Conservation (phyloP, 1,140 invertebrate species). For the Ylistrum balloti region DNA sequence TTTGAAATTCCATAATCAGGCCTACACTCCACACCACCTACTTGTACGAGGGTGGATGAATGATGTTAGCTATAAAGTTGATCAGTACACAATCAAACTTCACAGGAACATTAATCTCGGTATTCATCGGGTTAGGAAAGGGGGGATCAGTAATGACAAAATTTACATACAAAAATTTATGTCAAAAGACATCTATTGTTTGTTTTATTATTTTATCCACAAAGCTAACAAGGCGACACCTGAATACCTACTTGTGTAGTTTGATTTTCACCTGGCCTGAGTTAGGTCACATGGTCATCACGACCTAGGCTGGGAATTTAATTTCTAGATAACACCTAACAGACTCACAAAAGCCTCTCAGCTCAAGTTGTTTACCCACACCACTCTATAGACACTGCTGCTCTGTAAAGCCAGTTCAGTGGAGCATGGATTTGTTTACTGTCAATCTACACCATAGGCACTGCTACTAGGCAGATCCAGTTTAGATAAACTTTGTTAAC, state of each 20-base stretch:
- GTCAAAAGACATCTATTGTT: not conserved
- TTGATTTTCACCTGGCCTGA: not conserved
- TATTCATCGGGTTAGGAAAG: too few relatives aligned
- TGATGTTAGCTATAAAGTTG: not conserved
- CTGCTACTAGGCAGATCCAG: not conserved
- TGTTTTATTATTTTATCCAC: not conserved
- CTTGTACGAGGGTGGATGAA: not conserved
- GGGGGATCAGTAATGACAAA: too few relatives aligned
- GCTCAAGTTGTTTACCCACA: slow-evolving; percentile 12
- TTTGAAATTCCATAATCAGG: not conserved
- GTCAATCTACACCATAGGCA: not conserved
- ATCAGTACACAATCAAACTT: not conserved
- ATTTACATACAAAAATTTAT: not conserved
- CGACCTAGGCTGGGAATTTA: slow-evolving; percentile 3
- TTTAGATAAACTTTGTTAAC: not conserved
- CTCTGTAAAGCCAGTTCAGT: not conserved
- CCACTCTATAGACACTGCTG: not conserved
- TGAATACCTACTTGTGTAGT: not conserved
- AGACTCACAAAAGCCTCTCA: not conserved
- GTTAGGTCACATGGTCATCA: slow-evolving; percentile 37
- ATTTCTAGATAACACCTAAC: slow-evolving; percentile 2
- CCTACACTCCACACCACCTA: not conserved
- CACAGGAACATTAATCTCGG: not conserved
- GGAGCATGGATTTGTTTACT: not conserved
- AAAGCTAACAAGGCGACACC: not conserved